Base-by-base conservation (phyloP, 2,888 invertebrate species). In the Leucania comma region DNA sequence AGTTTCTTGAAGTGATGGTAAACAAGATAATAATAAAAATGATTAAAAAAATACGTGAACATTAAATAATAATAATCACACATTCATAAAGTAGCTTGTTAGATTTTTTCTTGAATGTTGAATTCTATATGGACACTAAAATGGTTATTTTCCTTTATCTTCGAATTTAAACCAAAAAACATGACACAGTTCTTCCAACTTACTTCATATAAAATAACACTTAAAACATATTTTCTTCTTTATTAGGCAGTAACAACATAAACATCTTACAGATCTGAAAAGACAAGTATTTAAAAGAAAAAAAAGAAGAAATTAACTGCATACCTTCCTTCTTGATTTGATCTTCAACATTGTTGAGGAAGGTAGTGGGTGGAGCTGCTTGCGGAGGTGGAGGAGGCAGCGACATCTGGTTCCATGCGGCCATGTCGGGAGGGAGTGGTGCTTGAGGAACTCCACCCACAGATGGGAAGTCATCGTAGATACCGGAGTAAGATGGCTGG, bases 251-350 rank as follows among this genome's bases (percentile, higher is more conserved):
- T n/a, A 57, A 14, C 20, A 22, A 14, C 2, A 51, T 20, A n/a
- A 53, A 63, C 29, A 59, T 20, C 42, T 29, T 26, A 1, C 2
- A 35, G 10, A 58, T 24, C 77, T 77, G 75, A 14, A 80, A 80
- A 68, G 5, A 17, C 26, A 61, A 54, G 8, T 8, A 32, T 66
- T 51, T 53, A 26, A 64, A 57, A 5, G 9, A 54, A 42, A 60
- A 26, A 60, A 54, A n/a, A n/a, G n/a, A 57, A 12, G 12, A 57
- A 54, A 48, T 20, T 1, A 35, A 53, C 22, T 22, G 1, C 86
- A 78, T 91, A 96, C 96, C 96, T 91, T 96, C 96, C 91, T 96
- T 96, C 83, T 96, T 96, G 22, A 95, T 91, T 78, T 96, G 95
- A 65, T 96, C 96, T 83, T 94, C 96, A 62, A 93, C 90, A 79